Percentiles rank a stretch among this genome's conserved stretches.
Conservation (phyloP, 2,797 vertebrate species). For the Tokudaia tokunoshimensis region DNA sequence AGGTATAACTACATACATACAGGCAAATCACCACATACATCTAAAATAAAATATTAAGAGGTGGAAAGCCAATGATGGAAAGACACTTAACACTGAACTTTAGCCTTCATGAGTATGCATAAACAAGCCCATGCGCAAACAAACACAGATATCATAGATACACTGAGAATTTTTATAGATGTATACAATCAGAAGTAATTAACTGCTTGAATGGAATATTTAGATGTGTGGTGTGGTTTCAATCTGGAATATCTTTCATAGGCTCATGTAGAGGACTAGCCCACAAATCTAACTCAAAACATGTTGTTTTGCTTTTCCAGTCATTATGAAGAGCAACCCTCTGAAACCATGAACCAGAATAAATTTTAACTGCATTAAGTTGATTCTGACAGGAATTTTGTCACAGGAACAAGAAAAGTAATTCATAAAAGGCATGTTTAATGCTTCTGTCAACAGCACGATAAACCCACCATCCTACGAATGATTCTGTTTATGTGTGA, state of each 20-base stretch:
- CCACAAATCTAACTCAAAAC: background rate
- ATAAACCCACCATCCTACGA: conserved; percentile 14
- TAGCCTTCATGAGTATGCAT: too few species aligned
- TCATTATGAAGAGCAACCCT: background rate
- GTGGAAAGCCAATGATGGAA: background rate
- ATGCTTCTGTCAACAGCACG: background rate
- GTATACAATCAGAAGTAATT: background rate
- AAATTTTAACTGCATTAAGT: background rate
- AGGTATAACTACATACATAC: background rate
- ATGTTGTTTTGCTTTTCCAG: background rate
- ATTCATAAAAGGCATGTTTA: background rate
- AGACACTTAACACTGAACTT: background rate
- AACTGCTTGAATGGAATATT: conserved; percentile 20
- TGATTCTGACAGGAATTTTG: background rate
- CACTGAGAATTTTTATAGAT: background rate
- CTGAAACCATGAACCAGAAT: background rate
- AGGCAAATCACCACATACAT: background rate
- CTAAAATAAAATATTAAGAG: background rate
- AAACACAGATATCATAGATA: background rate
- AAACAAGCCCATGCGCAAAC: background rate
- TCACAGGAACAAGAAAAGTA: background rate
- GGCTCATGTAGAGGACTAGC: background rate
- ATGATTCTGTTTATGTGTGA: conserved; percentile 13
- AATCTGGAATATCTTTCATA: background rate
- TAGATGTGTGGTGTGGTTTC: background rate